These are phyloP conservation scores for Trachymyrmex septentrionalis DNA, from an alignment of 1,140 invertebrate species.

Conservation along the genomic window DNA sequence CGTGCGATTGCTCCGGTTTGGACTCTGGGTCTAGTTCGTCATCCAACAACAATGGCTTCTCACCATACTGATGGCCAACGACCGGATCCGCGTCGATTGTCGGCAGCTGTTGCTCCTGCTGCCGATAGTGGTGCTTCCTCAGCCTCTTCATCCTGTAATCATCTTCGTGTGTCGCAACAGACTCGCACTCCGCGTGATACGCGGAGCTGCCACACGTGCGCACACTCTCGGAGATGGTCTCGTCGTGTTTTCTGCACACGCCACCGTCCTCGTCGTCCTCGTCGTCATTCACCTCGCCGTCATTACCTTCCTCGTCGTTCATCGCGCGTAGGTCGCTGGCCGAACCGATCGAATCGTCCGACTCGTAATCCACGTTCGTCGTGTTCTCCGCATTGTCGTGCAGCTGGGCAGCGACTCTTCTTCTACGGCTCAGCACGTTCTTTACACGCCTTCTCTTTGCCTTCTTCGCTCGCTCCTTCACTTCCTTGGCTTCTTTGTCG, in stretches of 20 bases:
- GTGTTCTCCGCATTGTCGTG: conserved; percentile 60
- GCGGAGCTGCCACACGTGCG: conserved; percentile 90
- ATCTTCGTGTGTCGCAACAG: conserved; percentile 89
- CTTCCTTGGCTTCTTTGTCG: conserved; percentile 83
- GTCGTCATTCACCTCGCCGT: conserved; percentile 85
- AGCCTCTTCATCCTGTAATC: conserved; percentile 82
- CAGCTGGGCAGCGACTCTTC: conserved; percentile 62
- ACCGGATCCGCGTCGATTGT: conserved; percentile 83
- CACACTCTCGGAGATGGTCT: conserved; percentile 90
- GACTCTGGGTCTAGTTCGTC: conserved; percentile 92
- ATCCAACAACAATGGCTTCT: conserved; percentile 92
- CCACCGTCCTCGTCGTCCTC: conserved; percentile 85
- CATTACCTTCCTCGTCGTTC: conserved; percentile 87
- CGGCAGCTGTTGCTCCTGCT: conserved; percentile 58
- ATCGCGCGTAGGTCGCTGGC: conserved; percentile 90
- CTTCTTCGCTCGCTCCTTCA: conserved; percentile 80
- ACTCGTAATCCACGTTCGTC: conserved; percentile 81
- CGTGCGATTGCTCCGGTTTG: conserved; percentile 82
- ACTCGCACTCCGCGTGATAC: conserved; percentile 91
- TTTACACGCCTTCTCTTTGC: conserved; percentile 81
- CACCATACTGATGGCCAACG: conserved; percentile 93
- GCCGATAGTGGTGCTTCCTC: conserved; percentile 59
- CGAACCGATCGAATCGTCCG: conserved; percentile 92
- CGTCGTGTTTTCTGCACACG: conserved; percentile 84
- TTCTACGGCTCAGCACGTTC: conserved; percentile 79